These are phyloP conservation scores for Orchestes rusci DNA, from an alignment of 2,888 invertebrate genomes.

Conservation along the genomic window DNA sequence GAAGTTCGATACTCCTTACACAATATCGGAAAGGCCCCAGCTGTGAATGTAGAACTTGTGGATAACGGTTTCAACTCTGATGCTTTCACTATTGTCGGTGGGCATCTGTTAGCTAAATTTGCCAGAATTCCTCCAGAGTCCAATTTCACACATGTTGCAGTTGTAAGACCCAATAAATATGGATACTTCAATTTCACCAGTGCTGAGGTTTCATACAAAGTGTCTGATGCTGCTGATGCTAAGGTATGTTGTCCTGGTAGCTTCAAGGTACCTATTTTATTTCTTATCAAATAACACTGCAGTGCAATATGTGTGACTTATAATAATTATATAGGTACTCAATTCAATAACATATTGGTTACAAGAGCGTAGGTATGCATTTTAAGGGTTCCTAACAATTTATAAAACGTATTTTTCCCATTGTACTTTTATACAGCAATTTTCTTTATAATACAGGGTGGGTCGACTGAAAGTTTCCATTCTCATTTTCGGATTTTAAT, in stretches of 20 bases:
- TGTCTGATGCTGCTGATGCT: slow-evolving; percentile 52
- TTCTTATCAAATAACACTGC: no score
- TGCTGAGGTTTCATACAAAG: slow-evolving; percentile 84
- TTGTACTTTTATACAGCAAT: no score
- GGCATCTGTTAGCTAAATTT: slow-evolving; percentile 72
- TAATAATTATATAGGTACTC: no score
- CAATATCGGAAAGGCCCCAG: slow-evolving; percentile 89
- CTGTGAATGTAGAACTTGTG: slow-evolving; percentile 78
- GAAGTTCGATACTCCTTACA: slow-evolving; percentile 90
- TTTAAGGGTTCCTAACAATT: no score
- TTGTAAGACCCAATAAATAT: slow-evolving; percentile 80
- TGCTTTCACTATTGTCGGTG: slow-evolving; percentile 84
- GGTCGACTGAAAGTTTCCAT: no score
- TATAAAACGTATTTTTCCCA: no score
- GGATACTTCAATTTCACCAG: slow-evolving; percentile 97
- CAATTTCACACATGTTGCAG: slow-evolving; percentile 90
- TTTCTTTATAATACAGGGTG: no score
- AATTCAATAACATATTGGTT: no score
- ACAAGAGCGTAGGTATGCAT: no score
- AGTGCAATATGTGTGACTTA: no score
- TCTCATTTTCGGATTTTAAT: no score
- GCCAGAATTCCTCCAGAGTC: slow-evolving; percentile 88
- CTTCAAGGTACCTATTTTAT: background rate
- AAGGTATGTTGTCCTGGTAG: slow-evolving; percentile 28
- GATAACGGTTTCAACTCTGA: slow-evolving; percentile 91